Conservation (phyloP, 2,113 vertebrate genomes). For the Lagopus leucura region DNA sequence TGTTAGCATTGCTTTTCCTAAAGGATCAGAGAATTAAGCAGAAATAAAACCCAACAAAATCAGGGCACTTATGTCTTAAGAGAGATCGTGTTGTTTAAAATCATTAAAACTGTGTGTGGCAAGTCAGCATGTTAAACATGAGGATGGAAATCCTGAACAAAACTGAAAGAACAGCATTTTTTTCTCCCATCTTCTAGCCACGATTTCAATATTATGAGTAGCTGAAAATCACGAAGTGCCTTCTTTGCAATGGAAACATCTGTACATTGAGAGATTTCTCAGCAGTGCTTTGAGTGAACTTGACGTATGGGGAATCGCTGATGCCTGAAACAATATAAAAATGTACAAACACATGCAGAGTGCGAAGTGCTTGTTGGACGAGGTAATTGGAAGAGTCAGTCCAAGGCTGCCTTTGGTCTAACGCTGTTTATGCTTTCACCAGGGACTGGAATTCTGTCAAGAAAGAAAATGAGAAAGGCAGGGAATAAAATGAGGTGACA, state of each 20-base stretch:
- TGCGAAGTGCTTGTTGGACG: conserved; percentile 46
- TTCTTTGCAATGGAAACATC: conserved; percentile 35
- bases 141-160: neutral
- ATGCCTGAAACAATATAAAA: conserved; percentile 59
- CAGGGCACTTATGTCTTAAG: neutral
- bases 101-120: neutral
- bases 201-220: conserved; percentile 13
- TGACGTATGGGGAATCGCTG: neutral
- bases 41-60: neutral
- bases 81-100: neutral
- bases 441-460: conserved; percentile 69
- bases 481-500: neutral
- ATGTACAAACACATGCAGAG: conserved; percentile 64
- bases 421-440: conserved; percentile 65
- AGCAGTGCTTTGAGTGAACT: neutral
- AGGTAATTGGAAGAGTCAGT: conserved; percentile 60
- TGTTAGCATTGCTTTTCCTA: conserved; percentile 17
- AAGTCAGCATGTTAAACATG: neutral
- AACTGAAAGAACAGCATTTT: neutral
- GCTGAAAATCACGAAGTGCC: conserved; percentile 39
- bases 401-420: conserved; percentile 52
- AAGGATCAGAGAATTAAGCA: conserved; percentile 1
- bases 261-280: conserved; percentile 27
- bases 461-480: conserved; percentile 40
- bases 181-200: conserved; percentile 2